A percentile compares a stretch with the other conserved stretches of the same genome.
phyloP scores from a whole-genome alignment of 37 sponge, comb jelly and placozoan species.

The Spongilla lacustris region DNA sequence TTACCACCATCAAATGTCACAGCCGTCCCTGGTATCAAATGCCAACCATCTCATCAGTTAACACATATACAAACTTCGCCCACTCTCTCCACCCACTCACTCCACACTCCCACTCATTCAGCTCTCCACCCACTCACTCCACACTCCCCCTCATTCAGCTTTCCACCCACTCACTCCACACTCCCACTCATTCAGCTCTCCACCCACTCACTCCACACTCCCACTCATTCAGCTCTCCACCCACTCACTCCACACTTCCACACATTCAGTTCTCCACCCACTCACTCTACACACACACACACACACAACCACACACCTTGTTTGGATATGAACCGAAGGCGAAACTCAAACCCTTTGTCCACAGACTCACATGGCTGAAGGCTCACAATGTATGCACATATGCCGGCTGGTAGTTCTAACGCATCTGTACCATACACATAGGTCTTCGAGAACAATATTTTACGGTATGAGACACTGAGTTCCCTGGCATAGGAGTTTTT shows the following conservation, averaged over 20 bases:
- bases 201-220: background rate
- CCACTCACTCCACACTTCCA: background rate
- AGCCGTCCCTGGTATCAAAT: background rate
- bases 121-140: background rate
- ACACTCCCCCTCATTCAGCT: background rate
- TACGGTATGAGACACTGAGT: constrained; percentile 12
- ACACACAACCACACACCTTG: background rate
- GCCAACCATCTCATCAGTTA: background rate
- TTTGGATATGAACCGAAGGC: background rate
- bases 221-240: background rate
- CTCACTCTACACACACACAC: background rate
- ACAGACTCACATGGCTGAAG: background rate
- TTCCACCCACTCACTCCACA: background rate
- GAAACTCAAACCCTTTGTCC: too few species aligned
- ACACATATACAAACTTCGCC: background rate
- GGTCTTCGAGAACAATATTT: background rate
- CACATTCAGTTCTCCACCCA: background rate
- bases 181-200: background rate
- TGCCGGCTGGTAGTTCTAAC: background rate
- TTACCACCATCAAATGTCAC: background rate
- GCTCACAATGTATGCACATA: background rate
- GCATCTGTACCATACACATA: background rate
- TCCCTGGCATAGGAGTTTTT: constrained; percentile 1
- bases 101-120: background rate
- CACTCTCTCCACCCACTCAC: background rate